Base-by-base conservation (phyloP, 2,888 invertebrate species). In the Dryocosmus kuriphilus region DNA sequence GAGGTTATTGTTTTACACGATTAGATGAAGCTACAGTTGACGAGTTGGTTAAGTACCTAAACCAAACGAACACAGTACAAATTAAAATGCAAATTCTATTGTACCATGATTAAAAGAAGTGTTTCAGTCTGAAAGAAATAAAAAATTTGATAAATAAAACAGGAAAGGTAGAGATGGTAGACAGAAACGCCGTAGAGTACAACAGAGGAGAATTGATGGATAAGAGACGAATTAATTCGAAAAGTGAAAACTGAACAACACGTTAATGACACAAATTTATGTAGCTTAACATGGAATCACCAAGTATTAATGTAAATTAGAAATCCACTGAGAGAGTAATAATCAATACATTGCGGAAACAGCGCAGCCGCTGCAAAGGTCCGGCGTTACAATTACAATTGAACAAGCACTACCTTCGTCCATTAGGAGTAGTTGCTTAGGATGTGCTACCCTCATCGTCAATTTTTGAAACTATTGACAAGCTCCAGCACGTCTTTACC, bases 321-420 rank as follows among this genome's bases (percentile, higher is more conserved):
- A 89, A 88, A 89, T 90, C 88, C 87, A 88, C 90, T 89, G 89
- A 90, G 87, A 90, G 89, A 89, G 90, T 91, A 90, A 91, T 91
- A 90, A 91, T 91, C 91, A 91, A 91, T 91, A 91, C 90, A 88
- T 85, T 86, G 86, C 83, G 84, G 79, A 85, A 80, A 80, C 82
- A 86, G 90, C 91, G 91, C 91, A 91, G 91, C 89, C 91, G 91
- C 91, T 82, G 84, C 78, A 74, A 82, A 79, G 77, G 80, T 63
- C 77, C 78, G 60, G 63, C 76, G 80, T 73, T 74, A 46, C 51
- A 71, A n/a, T n/a, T n/a, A 77, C 65, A 77, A 80, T 82, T 82
- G 79, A 79, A 80, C 80, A 77, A 81, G 79, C 80, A 81, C 82
- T 85, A 81, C 86, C 83, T 75, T 77, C 61, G 79, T 84, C 84